Base-by-base conservation (phyloP, 2,888 invertebrate species). In the Furcula furcula region DNA sequence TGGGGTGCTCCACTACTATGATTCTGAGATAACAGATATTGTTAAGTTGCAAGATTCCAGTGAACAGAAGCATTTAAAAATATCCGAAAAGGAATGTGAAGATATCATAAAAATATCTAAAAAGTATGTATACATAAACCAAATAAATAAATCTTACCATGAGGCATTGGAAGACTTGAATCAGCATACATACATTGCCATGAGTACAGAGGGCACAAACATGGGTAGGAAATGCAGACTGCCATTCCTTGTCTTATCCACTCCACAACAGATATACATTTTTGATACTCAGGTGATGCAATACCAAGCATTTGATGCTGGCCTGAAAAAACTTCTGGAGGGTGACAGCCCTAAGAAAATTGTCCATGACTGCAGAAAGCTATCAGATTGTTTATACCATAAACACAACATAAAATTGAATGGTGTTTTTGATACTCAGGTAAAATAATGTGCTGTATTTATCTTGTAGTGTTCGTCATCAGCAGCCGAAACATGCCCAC, bases 341-440 rank as follows among this genome's bases (percentile, higher is more conserved):
- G 75, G 76, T 69, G 77, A 77, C 18, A 60, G 51, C 30, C 82
- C 89, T 15, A 82, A 88, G 35, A 91, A 92, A 75, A 90, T 92
- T 46, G 77, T 91, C 16, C 92, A 92, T 76, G 90, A 92, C 57
- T 90, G 90, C 45, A 79, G 92, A 39, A 81, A 84, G 45, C 59
- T 91, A 35, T 90, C 91, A 0, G 92, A 92, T 57, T 89, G 91
- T 49, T 69, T 92, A 28, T 87, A 79, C 63, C 91, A 92, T 59
- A 89, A 90, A 55, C 91, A 91, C 63, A 76, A 83, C 64, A 84
- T 91, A 7, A 81, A 85, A 50, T 64, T 92, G 31, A 69, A 76
- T 36, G 91, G 91, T 52, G 82, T 92, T 21, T 92, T 92, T 85
- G 92, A 92, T 63, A 92, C 91, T 42, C 89, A 92, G 82, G 89